Evolutionary conservation across 2,113 vertebrate genomes (phyloP), one percentile per base, ranked within the genome.

Genomic region (Malurus elegans): DNA sequence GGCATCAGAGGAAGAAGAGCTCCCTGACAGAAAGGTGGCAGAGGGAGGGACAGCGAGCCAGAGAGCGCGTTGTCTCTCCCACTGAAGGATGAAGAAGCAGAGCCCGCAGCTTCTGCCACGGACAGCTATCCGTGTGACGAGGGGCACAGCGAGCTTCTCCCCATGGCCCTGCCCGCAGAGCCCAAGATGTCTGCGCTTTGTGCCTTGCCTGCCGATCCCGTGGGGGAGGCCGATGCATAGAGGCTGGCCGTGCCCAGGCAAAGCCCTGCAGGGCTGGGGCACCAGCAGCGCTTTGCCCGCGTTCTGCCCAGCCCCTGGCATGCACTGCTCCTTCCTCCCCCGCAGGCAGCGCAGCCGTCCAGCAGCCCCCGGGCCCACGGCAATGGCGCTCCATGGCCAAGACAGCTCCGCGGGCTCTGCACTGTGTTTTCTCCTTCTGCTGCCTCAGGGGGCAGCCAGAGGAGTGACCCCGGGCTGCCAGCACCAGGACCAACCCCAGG

Each of bases 161-260:
- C 13, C 53, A 5, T 3, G 9, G 23, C n/a, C 2, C 3, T 17
- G 28, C 8, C 8, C 0, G 4, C 26, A 13, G 34, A 28, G 2
- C 1, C 21, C 6, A 16, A 20, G 4, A 10, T 21, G 14, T 17
- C 2, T 20, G 24, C 0, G 1, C 11, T 10, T 58, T 58, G 18
- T 2, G 29, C 12, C 15, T n/a, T 3, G 5, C 2, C 53, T n/a
- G 7, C 11, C 2, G 3, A 17, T 18, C 4, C 7, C 3, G 1
- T 0, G 3, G 65, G 34, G 11, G 15, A 42, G 24, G 44, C 19
- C 0, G 2, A 18, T 0, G 9, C 3, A 16, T 5, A 21, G 8
- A 32, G 12, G 44, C 20, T 38, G 34, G 21, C n/a, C 8, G 2
- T 47, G 14, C 3, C 19, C 54, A 60, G 26, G 26, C 18, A 14